phyloP scores from a whole-genome alignment of 2,888 invertebrate species.

The Apomyelois bistriatella region DNA sequence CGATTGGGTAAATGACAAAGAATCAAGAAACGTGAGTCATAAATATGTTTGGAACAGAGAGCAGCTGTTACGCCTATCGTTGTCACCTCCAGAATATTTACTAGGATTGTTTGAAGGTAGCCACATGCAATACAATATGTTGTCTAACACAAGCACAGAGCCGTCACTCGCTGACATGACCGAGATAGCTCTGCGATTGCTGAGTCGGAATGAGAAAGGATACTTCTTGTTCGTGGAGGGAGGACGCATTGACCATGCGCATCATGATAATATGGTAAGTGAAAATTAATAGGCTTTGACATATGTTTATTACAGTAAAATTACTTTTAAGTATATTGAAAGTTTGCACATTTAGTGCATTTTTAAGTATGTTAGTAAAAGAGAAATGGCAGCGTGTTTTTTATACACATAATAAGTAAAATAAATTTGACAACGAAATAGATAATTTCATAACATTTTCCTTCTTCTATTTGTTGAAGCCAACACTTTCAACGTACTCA shows the following conservation, averaged over 20 bases:
- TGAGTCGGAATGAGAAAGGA: constrained; percentile 83
- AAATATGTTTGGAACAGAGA: constrained; percentile 81
- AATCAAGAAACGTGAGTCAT: constrained; percentile 44
- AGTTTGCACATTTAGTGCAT: no score
- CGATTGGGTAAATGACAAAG: constrained; percentile 80
- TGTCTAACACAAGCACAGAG: constrained; percentile 58
- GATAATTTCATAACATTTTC: no score
- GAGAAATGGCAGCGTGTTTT: no score
- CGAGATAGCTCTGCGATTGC: constrained; percentile 83
- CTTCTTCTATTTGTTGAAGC: no score
- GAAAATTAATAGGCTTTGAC: no score
- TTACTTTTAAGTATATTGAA: no score
- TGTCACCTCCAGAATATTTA: constrained; percentile 76
- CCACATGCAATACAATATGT: constrained; percentile 84
- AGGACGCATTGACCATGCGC: constrained; percentile 84
- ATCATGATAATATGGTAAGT: constrained; percentile 73
- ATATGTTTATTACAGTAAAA: no score
- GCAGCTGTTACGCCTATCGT: constrained; percentile 60
- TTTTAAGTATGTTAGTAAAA: no score
- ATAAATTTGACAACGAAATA: no score
- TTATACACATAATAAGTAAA: no score
- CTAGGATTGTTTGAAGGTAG: constrained; percentile 82
- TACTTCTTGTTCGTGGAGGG: constrained; percentile 89
- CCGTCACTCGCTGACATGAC: constrained; percentile 70
- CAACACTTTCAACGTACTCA: no score